Evolutionary conservation across 2,797 vertebrate species (phyloP).

Genomic region (Spheniscus humboldti): DNA sequence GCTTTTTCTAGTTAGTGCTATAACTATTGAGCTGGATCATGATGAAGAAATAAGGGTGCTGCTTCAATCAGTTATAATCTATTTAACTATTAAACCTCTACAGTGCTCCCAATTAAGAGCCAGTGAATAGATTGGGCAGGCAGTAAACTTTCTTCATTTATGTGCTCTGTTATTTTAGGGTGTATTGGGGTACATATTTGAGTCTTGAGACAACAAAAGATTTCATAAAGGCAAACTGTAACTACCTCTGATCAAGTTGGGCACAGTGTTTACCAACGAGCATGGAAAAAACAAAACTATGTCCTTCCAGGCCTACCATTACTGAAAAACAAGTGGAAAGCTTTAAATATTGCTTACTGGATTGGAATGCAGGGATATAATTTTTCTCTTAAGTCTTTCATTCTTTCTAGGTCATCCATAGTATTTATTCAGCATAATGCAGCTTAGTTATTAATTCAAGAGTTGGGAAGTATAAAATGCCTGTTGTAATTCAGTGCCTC

Average conservation of each 20-base stretch:
- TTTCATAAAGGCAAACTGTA: neutral
- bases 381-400: neutral
- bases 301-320: neutral
- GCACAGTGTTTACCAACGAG: neutral
- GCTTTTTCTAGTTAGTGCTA: neutral
- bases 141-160: neutral
- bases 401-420: neutral
- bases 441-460: neutral
- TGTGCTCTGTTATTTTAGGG: neutral
- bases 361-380: neutral
- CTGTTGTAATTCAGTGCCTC: neutral
- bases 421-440: neutral
- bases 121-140: neutral
- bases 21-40: neutral
- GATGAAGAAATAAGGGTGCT: neutral
- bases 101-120: neutral
- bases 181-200: neutral
- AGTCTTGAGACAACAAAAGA: neutral
- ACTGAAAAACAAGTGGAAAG: neutral
- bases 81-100: neutral
- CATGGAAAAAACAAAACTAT: neutral
- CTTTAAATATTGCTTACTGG: neutral
- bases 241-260: neutral
- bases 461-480: neutral
- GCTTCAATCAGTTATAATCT: neutral